Conservation (phyloP, 2,888 invertebrate species). For the Conops quadrifasciatus region DNA sequence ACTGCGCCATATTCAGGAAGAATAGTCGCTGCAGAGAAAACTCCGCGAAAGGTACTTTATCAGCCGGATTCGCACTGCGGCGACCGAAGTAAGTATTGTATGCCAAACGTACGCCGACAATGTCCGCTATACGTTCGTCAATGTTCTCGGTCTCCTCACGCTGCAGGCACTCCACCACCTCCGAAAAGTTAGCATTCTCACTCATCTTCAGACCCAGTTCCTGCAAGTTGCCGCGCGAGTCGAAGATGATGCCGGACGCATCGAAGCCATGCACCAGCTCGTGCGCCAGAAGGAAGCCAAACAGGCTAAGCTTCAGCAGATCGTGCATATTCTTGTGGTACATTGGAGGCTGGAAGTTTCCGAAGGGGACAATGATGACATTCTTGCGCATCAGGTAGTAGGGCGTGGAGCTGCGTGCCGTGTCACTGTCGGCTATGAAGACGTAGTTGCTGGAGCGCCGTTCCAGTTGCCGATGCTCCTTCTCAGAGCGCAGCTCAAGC, state of each 20-base stretch:
- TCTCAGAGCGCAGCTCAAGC: constrained; percentile 43
- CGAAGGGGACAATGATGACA: constrained; percentile 53
- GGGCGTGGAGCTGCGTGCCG: constrained; percentile 46
- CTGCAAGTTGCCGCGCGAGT: constrained; percentile 46
- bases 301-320: constrained; percentile 49
- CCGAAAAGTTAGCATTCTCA: constrained; percentile 10
- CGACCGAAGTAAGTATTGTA: constrained; percentile 48
- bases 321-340: constrained; percentile 46
- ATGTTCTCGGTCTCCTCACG: constrained; percentile 45
- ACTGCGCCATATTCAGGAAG: constrained; percentile 56
- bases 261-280: constrained; percentile 58
- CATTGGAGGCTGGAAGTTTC: constrained; percentile 49
- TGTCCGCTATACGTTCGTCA: constrained; percentile 55
- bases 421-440: constrained; percentile 31
- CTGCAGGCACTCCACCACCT: constrained; percentile 43
- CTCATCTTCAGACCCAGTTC: constrained; percentile 42
- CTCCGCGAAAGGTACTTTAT: background rate
- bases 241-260: constrained; percentile 43
- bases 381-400: constrained; percentile 52
- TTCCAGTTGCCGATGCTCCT: constrained; percentile 31
- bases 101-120: constrained; percentile 53
- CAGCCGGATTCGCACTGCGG: background rate
- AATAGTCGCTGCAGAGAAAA: constrained; percentile 49
- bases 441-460: constrained; percentile 6
- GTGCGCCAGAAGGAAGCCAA: constrained; percentile 57